phyloP scores from a whole-genome alignment of 1,140 invertebrate species.

The Aphidius gifuensis region DNA sequence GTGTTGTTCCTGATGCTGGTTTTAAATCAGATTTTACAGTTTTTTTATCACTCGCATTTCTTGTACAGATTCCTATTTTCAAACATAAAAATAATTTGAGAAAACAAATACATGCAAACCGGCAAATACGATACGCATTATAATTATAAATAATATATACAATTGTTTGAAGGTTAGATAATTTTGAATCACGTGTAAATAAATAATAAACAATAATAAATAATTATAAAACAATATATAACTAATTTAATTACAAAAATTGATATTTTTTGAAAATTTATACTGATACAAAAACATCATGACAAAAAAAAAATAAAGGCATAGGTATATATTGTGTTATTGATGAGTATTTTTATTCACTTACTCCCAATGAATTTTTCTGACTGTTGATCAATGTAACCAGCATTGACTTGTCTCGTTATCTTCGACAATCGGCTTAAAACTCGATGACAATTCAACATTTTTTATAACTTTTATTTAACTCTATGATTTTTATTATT shows the following conservation, averaged over 20 bases:
- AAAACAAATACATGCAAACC: neutral
- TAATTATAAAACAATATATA: neutral
- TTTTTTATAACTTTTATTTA: constrained; percentile 23
- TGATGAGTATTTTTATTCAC: neutral
- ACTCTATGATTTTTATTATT: constrained; percentile 9
- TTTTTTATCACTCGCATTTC: constrained; percentile 33
- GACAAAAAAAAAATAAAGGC: neutral
- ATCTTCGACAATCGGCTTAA: constrained; percentile 34
- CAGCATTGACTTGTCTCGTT: constrained; percentile 28
- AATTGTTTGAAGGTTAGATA: neutral
- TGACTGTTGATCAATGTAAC: constrained; percentile 21
- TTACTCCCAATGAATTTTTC: constrained; percentile 30
- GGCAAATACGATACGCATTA: neutral
- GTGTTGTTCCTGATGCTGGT: constrained; percentile 31
- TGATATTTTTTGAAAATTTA: neutral
- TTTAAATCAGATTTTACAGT: constrained; percentile 32
- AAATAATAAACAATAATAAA: neutral
- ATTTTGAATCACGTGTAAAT: neutral
- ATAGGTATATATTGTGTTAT: neutral
- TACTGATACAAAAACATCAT: neutral
- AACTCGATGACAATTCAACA: constrained; percentile 37
- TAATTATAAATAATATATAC: constrained; percentile 2
- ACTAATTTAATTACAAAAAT: too few species aligned
- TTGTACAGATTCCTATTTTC: constrained; percentile 34
- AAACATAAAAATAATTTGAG: constrained; percentile 21